Evolutionary conservation across 2,888 invertebrate species (phyloP).

Genomic region (Mellilla xanthometata): DNA sequence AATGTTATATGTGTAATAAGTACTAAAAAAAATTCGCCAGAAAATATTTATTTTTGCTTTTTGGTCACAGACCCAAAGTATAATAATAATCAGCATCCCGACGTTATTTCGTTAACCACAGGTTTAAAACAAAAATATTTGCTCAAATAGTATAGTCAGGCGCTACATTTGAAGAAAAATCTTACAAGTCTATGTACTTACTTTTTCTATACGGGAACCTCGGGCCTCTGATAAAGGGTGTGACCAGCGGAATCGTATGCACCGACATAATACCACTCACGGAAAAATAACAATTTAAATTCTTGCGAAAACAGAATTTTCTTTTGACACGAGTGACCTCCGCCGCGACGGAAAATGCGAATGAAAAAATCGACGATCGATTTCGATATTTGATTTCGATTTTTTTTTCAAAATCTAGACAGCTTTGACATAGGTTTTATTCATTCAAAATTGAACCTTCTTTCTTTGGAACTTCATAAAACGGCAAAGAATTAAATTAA

Average conservation of each 20-base stretch:
- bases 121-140: too few relatives aligned
- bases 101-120: too few relatives aligned
- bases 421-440: constrained; percentile 33
- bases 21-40: too few relatives aligned
- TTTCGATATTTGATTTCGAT: constrained; percentile 55
- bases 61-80: too few relatives aligned
- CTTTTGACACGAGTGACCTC: constrained; percentile 44
- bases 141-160: too few relatives aligned
- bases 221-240: constrained; percentile 76
- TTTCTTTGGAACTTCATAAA: constrained; percentile 9
- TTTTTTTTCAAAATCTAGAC: constrained; percentile 43
- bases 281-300: constrained; percentile 33
- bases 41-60: too few relatives aligned
- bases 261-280: constrained; percentile 69
- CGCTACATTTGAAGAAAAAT: too few relatives aligned
- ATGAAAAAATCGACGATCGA: constrained; percentile 66
- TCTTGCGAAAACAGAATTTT: constrained; percentile 31
- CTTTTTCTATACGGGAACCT: constrained; percentile 78
- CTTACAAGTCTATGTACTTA: constrained; percentile 46
- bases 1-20: too few relatives aligned
- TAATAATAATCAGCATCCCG: too few relatives aligned
- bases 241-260: constrained; percentile 74
- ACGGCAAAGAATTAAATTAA: too few relatives aligned
- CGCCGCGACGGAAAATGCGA: constrained; percentile 49
- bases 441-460: constrained; percentile 8